Conservation (phyloP, 2,797 vertebrate species). For the Vireo griseus region DNA sequence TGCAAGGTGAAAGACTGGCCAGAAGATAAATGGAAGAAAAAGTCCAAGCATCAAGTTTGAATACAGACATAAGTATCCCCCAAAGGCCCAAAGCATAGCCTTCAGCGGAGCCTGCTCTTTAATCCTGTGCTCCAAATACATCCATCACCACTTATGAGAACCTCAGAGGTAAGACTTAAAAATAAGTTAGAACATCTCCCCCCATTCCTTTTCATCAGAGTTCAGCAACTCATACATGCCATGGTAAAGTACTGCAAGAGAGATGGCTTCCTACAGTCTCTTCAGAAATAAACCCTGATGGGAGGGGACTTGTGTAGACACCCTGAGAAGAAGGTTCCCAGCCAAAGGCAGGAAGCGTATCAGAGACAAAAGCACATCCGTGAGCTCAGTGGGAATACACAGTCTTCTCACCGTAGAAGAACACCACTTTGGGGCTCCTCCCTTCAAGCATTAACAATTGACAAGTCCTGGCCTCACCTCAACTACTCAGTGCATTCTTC, state of each 20-base stretch:
- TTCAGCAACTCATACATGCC: background rate
- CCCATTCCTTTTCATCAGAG: background rate
- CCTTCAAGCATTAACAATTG: background rate
- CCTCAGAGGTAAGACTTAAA: background rate
- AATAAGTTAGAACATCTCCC: background rate
- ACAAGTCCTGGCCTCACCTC: background rate
- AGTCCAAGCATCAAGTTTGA: background rate
- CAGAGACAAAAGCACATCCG: background rate
- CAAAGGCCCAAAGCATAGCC: background rate
- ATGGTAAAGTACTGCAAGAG: background rate
- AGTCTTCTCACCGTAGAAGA: background rate
- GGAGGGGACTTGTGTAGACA: background rate
- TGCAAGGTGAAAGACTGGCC: background rate
- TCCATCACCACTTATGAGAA: background rate
- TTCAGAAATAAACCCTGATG: background rate
- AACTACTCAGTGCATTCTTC: background rate
- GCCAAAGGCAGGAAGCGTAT: background rate
- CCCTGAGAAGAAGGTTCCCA: background rate
- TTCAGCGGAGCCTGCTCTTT: background rate
- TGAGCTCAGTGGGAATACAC: background rate
- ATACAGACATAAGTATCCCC: background rate
- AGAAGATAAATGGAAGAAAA: background rate
- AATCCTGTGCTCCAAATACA: background rate
- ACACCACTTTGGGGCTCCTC: background rate
- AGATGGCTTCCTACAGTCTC: background rate